A percentile compares a stretch with the other conserved stretches of the same genome.
Conservation (phyloP, 2,888 invertebrate genomes). For the Hybos culiciformis region DNA sequence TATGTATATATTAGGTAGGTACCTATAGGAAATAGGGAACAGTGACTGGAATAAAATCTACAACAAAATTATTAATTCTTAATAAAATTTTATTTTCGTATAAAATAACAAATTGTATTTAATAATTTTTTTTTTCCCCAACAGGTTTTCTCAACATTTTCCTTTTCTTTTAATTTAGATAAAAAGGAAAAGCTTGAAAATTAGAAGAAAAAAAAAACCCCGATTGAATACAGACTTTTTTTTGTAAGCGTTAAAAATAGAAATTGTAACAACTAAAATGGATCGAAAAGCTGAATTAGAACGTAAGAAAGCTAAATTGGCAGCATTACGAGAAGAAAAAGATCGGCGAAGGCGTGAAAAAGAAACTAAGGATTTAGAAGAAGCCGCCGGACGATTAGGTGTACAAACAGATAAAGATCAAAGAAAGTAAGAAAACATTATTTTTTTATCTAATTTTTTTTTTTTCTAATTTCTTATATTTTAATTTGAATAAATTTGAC, state of each 20-base stretch:
- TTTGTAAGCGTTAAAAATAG: no score
- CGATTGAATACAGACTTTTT: no score
- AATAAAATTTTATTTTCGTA: no score
- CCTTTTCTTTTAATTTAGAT: background rate
- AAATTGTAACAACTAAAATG: no score
- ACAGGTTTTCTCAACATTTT: background rate
- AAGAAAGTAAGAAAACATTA: conserved; percentile 23
- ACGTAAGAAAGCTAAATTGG: conserved; percentile 81
- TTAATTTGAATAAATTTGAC: background rate
- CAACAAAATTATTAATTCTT: no score
- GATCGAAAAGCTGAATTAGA: conserved; percentile 88
- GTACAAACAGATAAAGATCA: conserved; percentile 33
- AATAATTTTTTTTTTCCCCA: background rate
- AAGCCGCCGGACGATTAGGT: conserved; percentile 41
- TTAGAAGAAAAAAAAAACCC: no score
- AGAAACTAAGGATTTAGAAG: conserved; percentile 74
- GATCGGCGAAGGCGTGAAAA: conserved; percentile 72
- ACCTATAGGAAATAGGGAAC: no score
- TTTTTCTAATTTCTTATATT: no score
- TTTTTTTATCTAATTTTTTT: background rate
- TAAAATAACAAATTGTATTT: background rate
- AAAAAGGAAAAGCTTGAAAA: no score
- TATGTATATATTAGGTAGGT: no score
- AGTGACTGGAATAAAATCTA: no score
- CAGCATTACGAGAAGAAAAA: conserved; percentile 79